Evolutionary conservation across 2,888 invertebrate genomes (phyloP), one percentile per base, ranked within the genome.

Genomic region (Eugnorisma glareosa): DNA sequence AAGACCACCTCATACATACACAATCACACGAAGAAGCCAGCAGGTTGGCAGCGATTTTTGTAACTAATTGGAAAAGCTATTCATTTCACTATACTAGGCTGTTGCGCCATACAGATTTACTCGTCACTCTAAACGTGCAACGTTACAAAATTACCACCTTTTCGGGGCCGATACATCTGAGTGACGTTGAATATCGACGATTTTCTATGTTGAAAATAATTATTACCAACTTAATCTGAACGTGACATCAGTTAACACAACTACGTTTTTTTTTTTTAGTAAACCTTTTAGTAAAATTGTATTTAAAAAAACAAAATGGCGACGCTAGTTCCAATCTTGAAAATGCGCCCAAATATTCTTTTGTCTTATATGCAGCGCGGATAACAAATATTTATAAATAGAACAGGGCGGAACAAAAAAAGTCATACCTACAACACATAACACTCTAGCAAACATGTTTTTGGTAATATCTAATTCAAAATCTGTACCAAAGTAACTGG

Each of bases 401-500:
- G 11, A 11, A 40, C 40, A 40, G 40, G 40, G 1, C 1, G 40
- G 40, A 40, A 40, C 40, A 40, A 40, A 40, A 1, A 40, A 8
- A 40, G 40, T 40, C 40, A 40, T 37, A 37, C 37, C 7, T 37
- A 48, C 45, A 48, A 18, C 21, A 13, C 2, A 13, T 15, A 6
- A 72, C n/a, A 48, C 45, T 24, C 21, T 48, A 48, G 28, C 21
- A 48, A n/a, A 61, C 37, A 21, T 6, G 24, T 61, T 59, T 61
- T 37, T 1, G 5, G 1, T 4, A 71, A 13, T 57, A 21, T 10
- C 35, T 13, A 7, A 45, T 5, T 11, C 31, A 35, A 54, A 10
- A 21, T 7, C 21, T n/a, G 18, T 40, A 37, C 31, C 11, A 63
- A 72, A 70, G 28, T n/a, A 35, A 68, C 54, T 81, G 63, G 43